phyloP scores from a whole-genome alignment of 2,113 vertebrate genomes.

The Bagarius yarrelli region DNA sequence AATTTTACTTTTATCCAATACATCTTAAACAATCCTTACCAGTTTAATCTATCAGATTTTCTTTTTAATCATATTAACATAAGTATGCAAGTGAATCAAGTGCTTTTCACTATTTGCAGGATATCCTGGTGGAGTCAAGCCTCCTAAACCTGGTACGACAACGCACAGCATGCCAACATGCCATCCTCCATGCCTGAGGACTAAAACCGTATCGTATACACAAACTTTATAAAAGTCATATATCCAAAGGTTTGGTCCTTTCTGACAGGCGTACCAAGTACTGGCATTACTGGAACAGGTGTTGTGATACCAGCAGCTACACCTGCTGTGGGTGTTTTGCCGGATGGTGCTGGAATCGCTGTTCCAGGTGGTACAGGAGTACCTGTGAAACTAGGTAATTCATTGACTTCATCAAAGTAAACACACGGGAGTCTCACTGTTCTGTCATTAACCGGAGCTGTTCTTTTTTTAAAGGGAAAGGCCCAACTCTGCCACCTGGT shows the following conservation, averaged over 20 bases:
- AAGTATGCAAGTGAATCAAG: background rate
- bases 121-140: slow-evolving; percentile 46
- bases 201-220: background rate
- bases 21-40: background rate
- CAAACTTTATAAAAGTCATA: too few species aligned
- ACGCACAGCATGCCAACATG: too few species aligned
- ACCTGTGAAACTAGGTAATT: slow-evolving; percentile 61
- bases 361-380: slow-evolving; percentile 60
- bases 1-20: background rate
- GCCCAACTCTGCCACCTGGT: slow-evolving; percentile 34
- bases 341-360: slow-evolving; percentile 18
- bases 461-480: slow-evolving; percentile 61
- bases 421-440: background rate
- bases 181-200: background rate
- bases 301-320: slow-evolving; percentile 59
- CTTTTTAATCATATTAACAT: too few species aligned
- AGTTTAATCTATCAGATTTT: background rate
- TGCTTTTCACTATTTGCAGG: slow-evolving; percentile 26
- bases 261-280: slow-evolving; percentile 11
- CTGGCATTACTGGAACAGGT: slow-evolving; percentile 58
- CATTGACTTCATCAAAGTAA: background rate
- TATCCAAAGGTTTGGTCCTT: background rate
- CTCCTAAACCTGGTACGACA: slow-evolving; percentile 45
- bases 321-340: slow-evolving; percentile 46
- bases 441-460: background rate